Evolutionary conservation across 1,140 invertebrate genomes (phyloP).

Genomic region (Penaeus indicus): DNA sequence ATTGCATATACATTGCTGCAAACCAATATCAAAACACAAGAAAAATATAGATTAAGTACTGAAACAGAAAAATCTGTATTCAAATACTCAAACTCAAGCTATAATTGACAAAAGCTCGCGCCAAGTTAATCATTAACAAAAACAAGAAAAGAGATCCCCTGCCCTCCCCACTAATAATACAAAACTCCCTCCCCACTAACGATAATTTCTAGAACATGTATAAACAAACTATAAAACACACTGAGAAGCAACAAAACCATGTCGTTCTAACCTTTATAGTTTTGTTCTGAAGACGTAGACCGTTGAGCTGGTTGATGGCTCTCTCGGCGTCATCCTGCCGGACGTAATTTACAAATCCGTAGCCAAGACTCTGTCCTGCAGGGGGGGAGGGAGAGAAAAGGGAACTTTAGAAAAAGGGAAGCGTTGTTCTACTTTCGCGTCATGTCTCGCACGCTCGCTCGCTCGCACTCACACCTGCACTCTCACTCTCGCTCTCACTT

Average conservation of each 20-base stretch:
- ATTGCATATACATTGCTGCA: too few species aligned
- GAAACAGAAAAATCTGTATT: too few species aligned
- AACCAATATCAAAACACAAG: too few species aligned
- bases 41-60: too few species aligned
- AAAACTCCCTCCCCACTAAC: too few species aligned
- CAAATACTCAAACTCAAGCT: too few species aligned
- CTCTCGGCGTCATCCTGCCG: conserved; percentile 97
- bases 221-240: not conserved
- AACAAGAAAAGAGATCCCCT: too few species aligned
- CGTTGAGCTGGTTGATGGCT: conserved; percentile 97
- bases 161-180: too few species aligned
- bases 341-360: conserved; percentile 99
- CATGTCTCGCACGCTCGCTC: not conserved
- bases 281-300: conserved; percentile 97
- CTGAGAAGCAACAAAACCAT: not conserved
- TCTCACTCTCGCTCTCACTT: not conserved
- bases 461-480: too few species aligned
- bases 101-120: too few species aligned
- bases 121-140: too few species aligned
- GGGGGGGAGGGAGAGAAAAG: conserved; percentile 62
- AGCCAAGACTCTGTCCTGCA: conserved; percentile 97
- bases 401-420: not conserved
- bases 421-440: not conserved
- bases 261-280: conserved; percentile 91
- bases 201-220: too few species aligned